A percentile compares a stretch with the other conserved stretches of the same genome.
phyloP scores from a whole-genome alignment of 2,797 vertebrate species.

The Hemitrygon akajei region DNA sequence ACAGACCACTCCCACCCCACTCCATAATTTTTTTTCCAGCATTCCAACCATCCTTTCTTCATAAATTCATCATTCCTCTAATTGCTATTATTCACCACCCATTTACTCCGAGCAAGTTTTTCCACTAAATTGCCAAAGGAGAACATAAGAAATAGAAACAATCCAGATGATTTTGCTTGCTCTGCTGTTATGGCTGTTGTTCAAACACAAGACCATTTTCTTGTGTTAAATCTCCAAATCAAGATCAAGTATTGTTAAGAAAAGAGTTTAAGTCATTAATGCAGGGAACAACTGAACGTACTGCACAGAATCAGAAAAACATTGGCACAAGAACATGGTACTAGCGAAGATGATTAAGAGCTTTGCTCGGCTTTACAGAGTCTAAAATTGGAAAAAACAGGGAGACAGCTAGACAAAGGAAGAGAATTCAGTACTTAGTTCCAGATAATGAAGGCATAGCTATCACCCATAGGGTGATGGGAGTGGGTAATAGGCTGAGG shows the following conservation, averaged over 20 bases:
- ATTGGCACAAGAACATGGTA: background rate
- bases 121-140: background rate
- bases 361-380: background rate
- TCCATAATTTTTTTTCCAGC: background rate
- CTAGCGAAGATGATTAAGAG: background rate
- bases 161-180: no score
- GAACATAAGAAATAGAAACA: no score
- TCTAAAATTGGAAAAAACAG: background rate
- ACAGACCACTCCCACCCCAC: background rate
- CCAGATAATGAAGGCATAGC: background rate
- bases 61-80: background rate
- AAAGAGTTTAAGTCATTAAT: background rate
- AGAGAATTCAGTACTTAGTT: background rate
- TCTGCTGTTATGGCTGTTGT: no score
- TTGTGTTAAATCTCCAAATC: background rate
- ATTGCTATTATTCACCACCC: background rate
- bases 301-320: background rate
- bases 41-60: background rate
- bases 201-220: no score
- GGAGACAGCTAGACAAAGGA: background rate
- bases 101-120: background rate
- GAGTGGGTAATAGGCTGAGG: background rate
- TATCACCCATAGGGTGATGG: background rate
- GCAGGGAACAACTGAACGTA: background rate
- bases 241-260: background rate